A percentile compares a stretch with the other conserved stretches of the same genome.
phyloP scores from a whole-genome alignment of 2,113 vertebrate species.

The Corydoras sp. region DNA sequence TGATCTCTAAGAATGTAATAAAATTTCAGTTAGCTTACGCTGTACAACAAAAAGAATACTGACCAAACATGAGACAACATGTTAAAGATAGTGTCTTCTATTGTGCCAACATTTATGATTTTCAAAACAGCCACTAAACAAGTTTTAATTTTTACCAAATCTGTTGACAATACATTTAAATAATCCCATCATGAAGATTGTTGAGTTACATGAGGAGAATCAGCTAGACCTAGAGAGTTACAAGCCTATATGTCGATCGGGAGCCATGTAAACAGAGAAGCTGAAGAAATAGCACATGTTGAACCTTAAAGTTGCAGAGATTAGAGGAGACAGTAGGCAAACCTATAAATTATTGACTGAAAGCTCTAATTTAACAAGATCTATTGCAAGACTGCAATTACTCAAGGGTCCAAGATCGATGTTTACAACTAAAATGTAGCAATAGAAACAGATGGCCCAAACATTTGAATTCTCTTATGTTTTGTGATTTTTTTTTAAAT shows the following conservation, averaged over 20 bases:
- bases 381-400: slow-evolving; percentile 31
- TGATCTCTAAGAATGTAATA: no score
- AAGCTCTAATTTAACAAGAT: slow-evolving; percentile 18
- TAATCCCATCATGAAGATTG: background rate
- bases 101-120: no score
- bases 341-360: slow-evolving; percentile 25
- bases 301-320: slow-evolving; percentile 26
- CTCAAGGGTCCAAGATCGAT: slow-evolving; percentile 26
- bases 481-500: slow-evolving; percentile 26
- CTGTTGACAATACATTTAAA: background rate
- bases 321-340: slow-evolving; percentile 12
- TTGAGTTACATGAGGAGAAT: slow-evolving; percentile 18
- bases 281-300: slow-evolving; percentile 22
- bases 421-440: slow-evolving; percentile 1
- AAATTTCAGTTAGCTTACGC: background rate
- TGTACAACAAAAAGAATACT: no score
- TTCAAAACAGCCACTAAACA: no score
- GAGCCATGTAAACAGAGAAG: slow-evolving; percentile 32
- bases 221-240: slow-evolving; percentile 26
- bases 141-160: no score
- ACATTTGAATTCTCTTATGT: slow-evolving; percentile 15
- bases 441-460: slow-evolving; percentile 19
- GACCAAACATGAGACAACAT: no score
- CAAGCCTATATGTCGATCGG: slow-evolving; percentile 34
- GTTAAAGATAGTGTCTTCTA: no score